These are phyloP conservation scores for Isichthys henryi DNA, from an alignment of 2,113 vertebrate species.

Conservation along the genomic window DNA sequence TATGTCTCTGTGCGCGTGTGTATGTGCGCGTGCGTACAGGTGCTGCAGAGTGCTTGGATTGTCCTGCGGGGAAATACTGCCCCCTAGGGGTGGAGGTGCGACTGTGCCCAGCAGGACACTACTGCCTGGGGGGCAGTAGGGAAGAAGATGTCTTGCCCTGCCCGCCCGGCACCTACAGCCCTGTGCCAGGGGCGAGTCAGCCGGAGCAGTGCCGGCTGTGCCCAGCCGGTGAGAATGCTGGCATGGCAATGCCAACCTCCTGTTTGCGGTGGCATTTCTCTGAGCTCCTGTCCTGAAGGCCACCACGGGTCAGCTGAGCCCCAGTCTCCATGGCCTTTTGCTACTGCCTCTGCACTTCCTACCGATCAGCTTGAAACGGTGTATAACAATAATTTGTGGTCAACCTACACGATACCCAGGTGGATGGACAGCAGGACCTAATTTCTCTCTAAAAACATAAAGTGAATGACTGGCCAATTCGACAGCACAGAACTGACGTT, in stretches of 20 bases:
- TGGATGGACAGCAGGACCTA: not conserved
- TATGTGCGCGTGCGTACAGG: constrained; percentile 44
- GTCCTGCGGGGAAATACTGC: constrained; percentile 71
- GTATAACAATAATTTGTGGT: not conserved
- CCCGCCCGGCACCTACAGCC: constrained; percentile 67
- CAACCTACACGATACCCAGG: not conserved
- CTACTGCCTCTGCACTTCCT: not conserved
- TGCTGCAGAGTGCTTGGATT: constrained; percentile 60
- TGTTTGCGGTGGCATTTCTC: not conserved
- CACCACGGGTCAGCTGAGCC: not conserved
- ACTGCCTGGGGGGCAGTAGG: constrained; percentile 61
- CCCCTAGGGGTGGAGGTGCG: constrained; percentile 52
- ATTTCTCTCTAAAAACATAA: not conserved
- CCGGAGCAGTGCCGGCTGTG: constrained; percentile 67
- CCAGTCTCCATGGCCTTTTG: not conserved
- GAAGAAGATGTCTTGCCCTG: constrained; percentile 56
- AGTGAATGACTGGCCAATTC: not conserved
- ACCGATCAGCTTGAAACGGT: not conserved
- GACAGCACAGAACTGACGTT: not conserved
- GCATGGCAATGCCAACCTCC: not conserved
- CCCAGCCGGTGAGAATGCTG: constrained; percentile 65
- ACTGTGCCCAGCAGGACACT: constrained; percentile 65
- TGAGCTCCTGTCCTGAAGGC: not conserved
- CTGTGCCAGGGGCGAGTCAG: constrained; percentile 55
- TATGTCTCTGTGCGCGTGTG: constrained; percentile 14